A percentile compares a stretch with the other conserved stretches of the same genome.
These are phyloP conservation scores for Python bivittatus DNA, from an alignment of 2,113 vertebrate species.

Conservation along the genomic window DNA sequence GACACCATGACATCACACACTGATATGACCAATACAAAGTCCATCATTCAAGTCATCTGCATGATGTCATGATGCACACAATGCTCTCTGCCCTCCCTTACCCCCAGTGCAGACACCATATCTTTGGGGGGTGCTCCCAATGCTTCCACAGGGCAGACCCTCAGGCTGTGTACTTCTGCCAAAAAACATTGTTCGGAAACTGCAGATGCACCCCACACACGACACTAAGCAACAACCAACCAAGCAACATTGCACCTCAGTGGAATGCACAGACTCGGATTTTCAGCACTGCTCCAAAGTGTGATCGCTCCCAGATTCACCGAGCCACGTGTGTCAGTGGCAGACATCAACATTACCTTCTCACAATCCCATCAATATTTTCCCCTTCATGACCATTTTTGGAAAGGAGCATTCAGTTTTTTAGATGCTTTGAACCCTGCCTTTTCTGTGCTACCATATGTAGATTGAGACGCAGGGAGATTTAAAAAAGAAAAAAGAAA, in stretches of 20 bases:
- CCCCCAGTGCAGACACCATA: not conserved
- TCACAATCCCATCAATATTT: not conserved
- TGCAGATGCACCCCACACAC: not conserved
- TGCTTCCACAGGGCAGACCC: not conserved
- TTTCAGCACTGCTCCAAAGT: not conserved
- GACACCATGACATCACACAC: not conserved
- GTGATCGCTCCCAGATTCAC: not conserved
- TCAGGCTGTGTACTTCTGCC: not conserved
- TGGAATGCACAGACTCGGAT: not conserved
- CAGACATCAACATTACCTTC: not conserved
- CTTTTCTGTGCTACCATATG: not conserved
- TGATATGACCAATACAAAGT: not conserved
- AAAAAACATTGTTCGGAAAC: not conserved
- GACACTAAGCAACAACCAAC: not conserved
- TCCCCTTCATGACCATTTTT: not conserved
- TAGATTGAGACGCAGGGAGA: not conserved
- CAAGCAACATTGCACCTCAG: not conserved
- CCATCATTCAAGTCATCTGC: not conserved
- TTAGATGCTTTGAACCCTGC: not conserved
- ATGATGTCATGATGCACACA: not conserved
- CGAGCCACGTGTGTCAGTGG: not conserved
- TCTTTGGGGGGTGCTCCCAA: not conserved
- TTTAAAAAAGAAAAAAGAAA: not conserved
- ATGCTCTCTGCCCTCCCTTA: not conserved
- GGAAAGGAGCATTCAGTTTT: not conserved